Evolutionary conservation across 2,888 invertebrate genomes (phyloP).

Genomic region (Aspidiotus rigidus): DNA sequence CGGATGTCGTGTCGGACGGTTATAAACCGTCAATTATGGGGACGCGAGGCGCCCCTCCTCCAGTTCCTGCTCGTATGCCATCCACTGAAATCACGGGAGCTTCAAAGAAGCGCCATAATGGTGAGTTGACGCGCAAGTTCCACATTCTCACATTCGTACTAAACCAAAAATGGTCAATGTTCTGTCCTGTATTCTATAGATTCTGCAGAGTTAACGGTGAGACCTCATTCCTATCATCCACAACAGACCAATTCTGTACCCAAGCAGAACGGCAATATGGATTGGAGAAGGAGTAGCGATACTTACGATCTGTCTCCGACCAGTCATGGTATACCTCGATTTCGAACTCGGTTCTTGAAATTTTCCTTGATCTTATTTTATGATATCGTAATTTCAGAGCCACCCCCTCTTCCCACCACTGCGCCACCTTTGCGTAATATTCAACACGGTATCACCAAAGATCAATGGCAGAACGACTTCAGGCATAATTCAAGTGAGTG

Average conservation of each 20-base stretch:
- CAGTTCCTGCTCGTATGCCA: constrained; percentile 47
- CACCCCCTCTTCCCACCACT: constrained; percentile 51
- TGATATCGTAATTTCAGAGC: constrained; percentile 12
- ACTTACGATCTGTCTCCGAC: constrained; percentile 20
- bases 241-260: constrained; percentile 20
- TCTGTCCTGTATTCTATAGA: too few relatives aligned
- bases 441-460: constrained; percentile 35
- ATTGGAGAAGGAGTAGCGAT: constrained; percentile 28
- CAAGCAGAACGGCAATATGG: constrained; percentile 24
- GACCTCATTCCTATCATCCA: constrained; percentile 29
- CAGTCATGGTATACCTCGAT: constrained; percentile 16
- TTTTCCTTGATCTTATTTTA: background rate
- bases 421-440: constrained; percentile 45
- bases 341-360: too few relatives aligned
- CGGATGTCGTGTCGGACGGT: constrained; percentile 41
- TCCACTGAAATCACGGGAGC: constrained; percentile 40
- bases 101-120: constrained; percentile 33
- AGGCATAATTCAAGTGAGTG: constrained; percentile 34
- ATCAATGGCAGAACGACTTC: constrained; percentile 40
- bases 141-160: too few relatives aligned
- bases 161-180: too few relatives aligned
- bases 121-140: background rate
- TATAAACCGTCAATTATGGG: constrained; percentile 51
- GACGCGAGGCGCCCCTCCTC: constrained; percentile 52
- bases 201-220: constrained; percentile 11